Evolutionary conservation across 2,797 vertebrate genomes (phyloP).

Genomic region (Sebastes vulpes): DNA sequence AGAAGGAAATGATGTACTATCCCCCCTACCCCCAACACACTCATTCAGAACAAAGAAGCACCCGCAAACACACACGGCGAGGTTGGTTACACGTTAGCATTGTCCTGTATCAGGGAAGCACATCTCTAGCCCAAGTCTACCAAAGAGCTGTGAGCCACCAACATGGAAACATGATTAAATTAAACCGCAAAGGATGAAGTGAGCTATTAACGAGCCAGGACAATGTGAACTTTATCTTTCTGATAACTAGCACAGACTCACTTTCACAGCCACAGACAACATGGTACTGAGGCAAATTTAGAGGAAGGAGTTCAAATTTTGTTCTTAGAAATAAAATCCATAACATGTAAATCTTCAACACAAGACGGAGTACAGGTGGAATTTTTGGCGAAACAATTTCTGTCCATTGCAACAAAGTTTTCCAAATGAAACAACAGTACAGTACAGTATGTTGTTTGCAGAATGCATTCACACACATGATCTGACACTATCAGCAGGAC

Average conservation of each 20-base stretch:
- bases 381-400: background rate
- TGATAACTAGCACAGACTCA: background rate
- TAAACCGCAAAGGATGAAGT: slow-evolving; percentile 34
- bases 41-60: slow-evolving; percentile 42
- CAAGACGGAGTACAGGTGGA: background rate
- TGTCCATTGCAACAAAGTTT: background rate
- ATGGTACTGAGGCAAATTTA: background rate
- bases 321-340: background rate
- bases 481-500: background rate
- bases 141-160: slow-evolving; percentile 29
- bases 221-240: background rate
- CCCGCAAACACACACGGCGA: slow-evolving; percentile 12
- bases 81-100: slow-evolving; percentile 20
- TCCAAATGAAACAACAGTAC: background rate
- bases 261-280: background rate
- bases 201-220: slow-evolving; percentile 20
- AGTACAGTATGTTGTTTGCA: background rate
- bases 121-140: slow-evolving; percentile 22
- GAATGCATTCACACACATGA: background rate
- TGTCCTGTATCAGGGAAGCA: slow-evolving; percentile 40
- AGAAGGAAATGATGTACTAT: slow-evolving; percentile 58
- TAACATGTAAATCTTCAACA: background rate
- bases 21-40: slow-evolving; percentile 4
- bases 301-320: background rate
- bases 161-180: slow-evolving; percentile 40